Evolutionary conservation across 2,797 vertebrate genomes (phyloP).

Genomic region (Gila robusta): DNA sequence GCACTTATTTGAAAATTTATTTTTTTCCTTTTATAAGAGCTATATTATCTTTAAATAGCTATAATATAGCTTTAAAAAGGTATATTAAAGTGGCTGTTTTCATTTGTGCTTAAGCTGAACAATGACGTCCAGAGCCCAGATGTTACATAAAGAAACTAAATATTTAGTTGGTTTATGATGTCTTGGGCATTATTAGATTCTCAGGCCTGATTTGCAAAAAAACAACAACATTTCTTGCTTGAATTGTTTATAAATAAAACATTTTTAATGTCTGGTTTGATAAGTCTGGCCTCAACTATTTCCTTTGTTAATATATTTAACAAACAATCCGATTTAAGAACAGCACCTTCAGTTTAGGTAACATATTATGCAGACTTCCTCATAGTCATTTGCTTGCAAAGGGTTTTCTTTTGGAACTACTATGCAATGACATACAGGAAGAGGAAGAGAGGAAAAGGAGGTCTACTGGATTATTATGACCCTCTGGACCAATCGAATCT

Average conservation of each 20-base stretch:
- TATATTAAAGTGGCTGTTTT: neutral
- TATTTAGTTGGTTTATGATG: neutral
- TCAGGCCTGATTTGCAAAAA: constrained; percentile 4
- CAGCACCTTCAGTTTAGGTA: neutral
- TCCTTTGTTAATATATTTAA: neutral
- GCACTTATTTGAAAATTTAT: neutral
- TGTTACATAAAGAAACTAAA: neutral
- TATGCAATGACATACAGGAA: neutral
- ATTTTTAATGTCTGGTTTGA: neutral
- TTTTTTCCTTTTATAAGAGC: constrained; percentile 8
- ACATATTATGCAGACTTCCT: neutral
- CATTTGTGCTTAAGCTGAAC: neutral
- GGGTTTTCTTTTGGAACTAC: neutral
- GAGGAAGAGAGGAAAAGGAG: neutral
- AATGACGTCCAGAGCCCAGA: neutral
- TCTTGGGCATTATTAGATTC: neutral
- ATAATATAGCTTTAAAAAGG: no score
- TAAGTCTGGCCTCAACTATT: neutral
- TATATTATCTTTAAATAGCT: constrained; percentile 1
- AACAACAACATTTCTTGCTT: neutral
- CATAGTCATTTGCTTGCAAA: neutral
- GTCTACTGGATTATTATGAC: neutral
- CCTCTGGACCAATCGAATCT: neutral
- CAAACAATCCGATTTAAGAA: neutral
- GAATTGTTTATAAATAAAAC: neutral